phyloP scores from a whole-genome alignment of 2,113 vertebrate genomes.

The Zootoca vivipara region DNA sequence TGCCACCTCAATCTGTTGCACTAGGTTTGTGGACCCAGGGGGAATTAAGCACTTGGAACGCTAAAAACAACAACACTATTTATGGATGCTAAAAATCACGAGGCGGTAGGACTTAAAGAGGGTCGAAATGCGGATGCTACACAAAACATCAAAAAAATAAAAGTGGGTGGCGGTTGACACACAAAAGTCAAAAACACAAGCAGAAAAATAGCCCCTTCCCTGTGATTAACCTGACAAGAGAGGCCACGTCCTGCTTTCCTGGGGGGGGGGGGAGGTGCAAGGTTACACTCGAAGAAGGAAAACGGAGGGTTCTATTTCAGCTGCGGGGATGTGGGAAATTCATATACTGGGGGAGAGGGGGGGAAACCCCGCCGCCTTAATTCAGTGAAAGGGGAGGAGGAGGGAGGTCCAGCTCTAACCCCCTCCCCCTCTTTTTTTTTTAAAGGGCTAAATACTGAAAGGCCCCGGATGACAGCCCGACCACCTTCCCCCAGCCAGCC shows the following conservation, averaged over 20 bases:
- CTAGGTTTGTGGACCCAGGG: background rate
- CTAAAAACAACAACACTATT: background rate
- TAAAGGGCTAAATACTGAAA: background rate
- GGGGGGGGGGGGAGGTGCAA: background rate
- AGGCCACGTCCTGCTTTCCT: background rate
- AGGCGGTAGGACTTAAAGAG: background rate
- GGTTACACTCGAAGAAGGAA: background rate
- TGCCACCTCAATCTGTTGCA: too few relatives aligned
- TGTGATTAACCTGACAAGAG: background rate
- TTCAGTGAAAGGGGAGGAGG: too few relatives aligned
- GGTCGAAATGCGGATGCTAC: background rate
- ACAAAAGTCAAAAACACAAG: background rate
- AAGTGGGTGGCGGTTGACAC: rapidly evolving
- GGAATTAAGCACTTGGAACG: background rate
- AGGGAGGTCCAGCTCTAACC: background rate
- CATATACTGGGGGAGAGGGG: too few relatives aligned
- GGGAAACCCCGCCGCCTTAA: too few relatives aligned
- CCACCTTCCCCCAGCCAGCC: background rate
- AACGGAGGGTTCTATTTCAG: background rate
- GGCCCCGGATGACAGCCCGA: background rate
- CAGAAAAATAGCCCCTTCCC: background rate
- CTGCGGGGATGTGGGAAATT: background rate
- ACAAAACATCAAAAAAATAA: background rate
- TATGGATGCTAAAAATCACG: background rate
- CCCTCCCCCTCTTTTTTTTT: background rate